Evolutionary conservation across 2,113 vertebrate genomes (phyloP), one percentile per base, ranked within the genome.

Genomic region (Varanus salvator): DNA sequence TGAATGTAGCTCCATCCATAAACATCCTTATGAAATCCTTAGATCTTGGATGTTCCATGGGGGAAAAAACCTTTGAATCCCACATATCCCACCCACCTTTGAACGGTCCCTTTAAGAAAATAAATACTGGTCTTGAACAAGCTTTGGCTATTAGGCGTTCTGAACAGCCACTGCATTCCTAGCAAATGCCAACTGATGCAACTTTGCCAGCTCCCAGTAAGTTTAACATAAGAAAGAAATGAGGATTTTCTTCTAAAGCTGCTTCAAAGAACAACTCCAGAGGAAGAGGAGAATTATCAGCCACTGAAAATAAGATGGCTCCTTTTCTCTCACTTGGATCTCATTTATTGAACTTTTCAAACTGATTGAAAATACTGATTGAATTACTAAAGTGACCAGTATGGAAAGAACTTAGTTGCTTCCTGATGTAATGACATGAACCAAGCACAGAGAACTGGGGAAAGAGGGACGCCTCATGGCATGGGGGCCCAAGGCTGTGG

Each of bases 151-250:
- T 85, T 92, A 75, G 80, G 85, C 2, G 48, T 89, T 94, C 86
- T 93, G 91, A 94, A 50, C 83, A 91, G 85, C 85, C 90, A 94
- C n/a, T 82, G 0, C 1, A 80, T 90, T 87, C 89, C 88, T 9
- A 92, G 88, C 38, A 57, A 93, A 92, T 85, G 31, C 90, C 92
- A 94, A 93, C 91, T 92, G 91, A 0, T 94, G 91, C 82, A 93
- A 92, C 31, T 44, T 3, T 92, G 93, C 91, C 88, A 94, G 29
- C 50, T n/a, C 86, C 82, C 87, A 86, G 78, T 60, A 93, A 76
- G 15, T 48, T 66, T 7, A 44, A n/a, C 66, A 38, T 85, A 60
- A 82, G 80, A 93, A 52, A 64, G 50, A 34, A 48, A 17, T 19
- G 23, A 50, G 17, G 66, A 86, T 91, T 64, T 72, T 89, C 89